These are phyloP conservation scores for Lepidostoma basale DNA, from an alignment of 1,140 invertebrate species.

Conservation along the genomic window DNA sequence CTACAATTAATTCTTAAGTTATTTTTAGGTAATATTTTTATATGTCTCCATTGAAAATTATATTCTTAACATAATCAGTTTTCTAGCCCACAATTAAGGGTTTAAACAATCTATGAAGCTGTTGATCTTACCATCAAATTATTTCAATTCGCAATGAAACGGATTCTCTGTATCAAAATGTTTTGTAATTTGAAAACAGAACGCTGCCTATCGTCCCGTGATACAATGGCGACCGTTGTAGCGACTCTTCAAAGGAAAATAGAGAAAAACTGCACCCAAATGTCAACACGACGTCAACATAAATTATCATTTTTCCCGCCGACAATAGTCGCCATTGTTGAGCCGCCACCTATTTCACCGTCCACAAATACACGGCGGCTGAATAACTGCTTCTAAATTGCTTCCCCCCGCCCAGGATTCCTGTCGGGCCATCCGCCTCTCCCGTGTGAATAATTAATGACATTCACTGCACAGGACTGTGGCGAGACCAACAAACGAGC, in stretches of 20 bases:
- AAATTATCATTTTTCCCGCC: conserved; percentile 34
- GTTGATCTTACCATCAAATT: too few relatives aligned
- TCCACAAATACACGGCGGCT: conserved; percentile 19
- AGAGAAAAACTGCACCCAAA: background rate
- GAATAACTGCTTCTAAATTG: conserved; percentile 35
- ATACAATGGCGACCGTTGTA: background rate
- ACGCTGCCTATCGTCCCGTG: too few relatives aligned
- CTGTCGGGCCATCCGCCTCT: conserved; percentile 16
- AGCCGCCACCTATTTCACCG: background rate
- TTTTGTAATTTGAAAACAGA: too few relatives aligned
- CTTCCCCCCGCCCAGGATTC: conserved; percentile 34
- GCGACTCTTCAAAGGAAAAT: background rate
- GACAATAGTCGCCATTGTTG: conserved; percentile 32
- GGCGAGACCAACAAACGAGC: conserved; percentile 42
- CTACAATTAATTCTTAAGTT: too few relatives aligned
- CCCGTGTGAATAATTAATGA: conserved; percentile 44
- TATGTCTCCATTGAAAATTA: too few relatives aligned
- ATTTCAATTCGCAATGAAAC: too few relatives aligned
- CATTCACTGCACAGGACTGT: conserved; percentile 21
- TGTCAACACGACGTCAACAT: conserved; percentile 27
- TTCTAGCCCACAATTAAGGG: too few relatives aligned
- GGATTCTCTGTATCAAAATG: too few relatives aligned
- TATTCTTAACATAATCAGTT: too few relatives aligned
- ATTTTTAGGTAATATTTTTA: too few relatives aligned
- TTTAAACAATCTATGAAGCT: too few relatives aligned